Evolutionary conservation across 2,113 vertebrate species (phyloP), one percentile per base, ranked within the genome.

Genomic region (Paramormyrops kingsleyae): DNA sequence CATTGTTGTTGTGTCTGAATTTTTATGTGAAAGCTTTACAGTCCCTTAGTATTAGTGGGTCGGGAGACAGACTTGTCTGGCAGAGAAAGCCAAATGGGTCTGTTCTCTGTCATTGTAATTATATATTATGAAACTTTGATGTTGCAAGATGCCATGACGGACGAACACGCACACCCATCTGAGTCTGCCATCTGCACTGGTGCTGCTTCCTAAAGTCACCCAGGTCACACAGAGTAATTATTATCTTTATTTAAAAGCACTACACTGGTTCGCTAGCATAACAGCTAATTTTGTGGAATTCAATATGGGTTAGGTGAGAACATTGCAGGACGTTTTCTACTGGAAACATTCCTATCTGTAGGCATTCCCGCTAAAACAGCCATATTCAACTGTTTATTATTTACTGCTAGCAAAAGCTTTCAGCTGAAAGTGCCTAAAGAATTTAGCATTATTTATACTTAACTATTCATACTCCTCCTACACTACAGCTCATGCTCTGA

Each of bases 21-120:
- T 83, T 56, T 83, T 47, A 56, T 83, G 70, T 44, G 27, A 53
- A 89, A 50, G 49, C 46, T 53, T 52, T 52, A 42, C 46, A 53
- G 88, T 53, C 47, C 49, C 49, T 77, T 83, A 35, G n/a, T 53
- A 35, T 80, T 49, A 83, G 31, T 6, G 24, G 66, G 47, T 31
- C 7, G 6, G 31, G 66, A 12, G 27, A 47, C 9, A 53, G 44
- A 53, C 85, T 46, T 87, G 85, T 53, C 49, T 31, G 27, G 12
- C 85, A 52, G 85, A 52, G 31, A 46, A 12, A n/a, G 46, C 27
- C 24, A 87, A 49, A 53, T 87, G n/a, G 27, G n/a, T 35, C 47
- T 89, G 47, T 80, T 44, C 70, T 83, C 50, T 31, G 27, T 42
- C n/a, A 80, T 83, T 49, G 13, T 83, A 89, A 80, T 89, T 89